A percentile compares a stretch with the other conserved stretches of the same genome.
phyloP scores from a whole-genome alignment of 2,113 vertebrate species.

The Lucifuga dentata region DNA sequence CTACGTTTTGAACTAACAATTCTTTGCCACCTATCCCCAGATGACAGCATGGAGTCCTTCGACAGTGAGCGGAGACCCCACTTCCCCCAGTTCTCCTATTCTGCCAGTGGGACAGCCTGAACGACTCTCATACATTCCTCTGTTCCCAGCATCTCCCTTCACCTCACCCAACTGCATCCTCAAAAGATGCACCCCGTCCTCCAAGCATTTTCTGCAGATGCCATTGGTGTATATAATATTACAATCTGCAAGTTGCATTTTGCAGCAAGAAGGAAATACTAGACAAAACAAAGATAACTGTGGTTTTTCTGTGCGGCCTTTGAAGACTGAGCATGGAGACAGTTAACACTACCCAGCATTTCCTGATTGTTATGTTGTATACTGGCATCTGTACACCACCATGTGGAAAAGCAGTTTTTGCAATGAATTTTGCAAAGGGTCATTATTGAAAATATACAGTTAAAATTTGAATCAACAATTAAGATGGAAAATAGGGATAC shows the following conservation, averaged over 20 bases:
- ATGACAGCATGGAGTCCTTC: slow-evolving; percentile 93
- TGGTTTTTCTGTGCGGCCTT: slow-evolving; percentile 71
- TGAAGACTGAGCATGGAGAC: slow-evolving; percentile 62
- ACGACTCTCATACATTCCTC: slow-evolving; percentile 79
- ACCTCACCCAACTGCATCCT: slow-evolving; percentile 85
- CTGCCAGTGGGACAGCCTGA: slow-evolving; percentile 94
- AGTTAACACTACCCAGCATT: slow-evolving; percentile 76
- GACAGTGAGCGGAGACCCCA: slow-evolving; percentile 95
- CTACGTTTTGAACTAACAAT: not conserved
- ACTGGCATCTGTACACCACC: slow-evolving; percentile 58
- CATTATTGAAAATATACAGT: slow-evolving; percentile 47
- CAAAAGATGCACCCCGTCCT: slow-evolving; percentile 79
- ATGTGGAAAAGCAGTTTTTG: slow-evolving; percentile 45
- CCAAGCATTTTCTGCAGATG: slow-evolving; percentile 71
- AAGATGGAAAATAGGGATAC: slow-evolving; percentile 48
- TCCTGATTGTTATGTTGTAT: slow-evolving; percentile 66
- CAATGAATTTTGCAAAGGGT: slow-evolving; percentile 21
- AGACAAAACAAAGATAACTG: slow-evolving; percentile 66
- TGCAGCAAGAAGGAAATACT: slow-evolving; percentile 60
- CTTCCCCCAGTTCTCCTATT: slow-evolving; percentile 98
- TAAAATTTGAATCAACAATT: slow-evolving; percentile 58
- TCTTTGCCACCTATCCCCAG: slow-evolving; percentile 68
- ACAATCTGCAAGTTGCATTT: slow-evolving; percentile 56
- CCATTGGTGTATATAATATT: slow-evolving; percentile 83
- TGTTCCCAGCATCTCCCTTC: slow-evolving; percentile 61